Evolutionary conservation across 2,113 vertebrate species (phyloP), one percentile per base, ranked within the genome.

Genomic region (Regulus satrapa): DNA sequence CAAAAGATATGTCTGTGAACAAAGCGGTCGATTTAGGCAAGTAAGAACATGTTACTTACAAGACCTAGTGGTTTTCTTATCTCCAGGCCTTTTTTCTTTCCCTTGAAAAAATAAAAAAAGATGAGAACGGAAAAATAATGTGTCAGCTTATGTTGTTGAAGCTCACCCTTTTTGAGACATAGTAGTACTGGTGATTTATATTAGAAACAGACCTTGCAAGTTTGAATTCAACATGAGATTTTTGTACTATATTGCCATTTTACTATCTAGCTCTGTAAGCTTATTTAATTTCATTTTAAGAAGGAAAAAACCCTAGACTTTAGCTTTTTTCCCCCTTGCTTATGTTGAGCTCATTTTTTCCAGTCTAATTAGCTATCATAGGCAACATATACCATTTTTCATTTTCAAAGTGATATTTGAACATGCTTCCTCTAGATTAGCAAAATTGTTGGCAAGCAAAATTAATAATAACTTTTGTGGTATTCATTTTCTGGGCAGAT

Each of bases 311-410:
- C 10, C n/a, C n/a, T 20, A 61, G 25, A 38, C 18, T 29, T 61
- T 1, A 46, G 14, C 10, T 18, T 34, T 68, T 63, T 5, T 0
- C 0, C 1, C 13, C 12, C 6, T 26, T 11, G 1, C 34, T 43
- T 84, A 41, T 7, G 7, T 69, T 61, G 54, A 56, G 18, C 23
- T 16, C 3, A 6, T 55, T 78, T 72, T 92, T 92, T 73, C 29
- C 5, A 1, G 6, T 67, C 43, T 36, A 40, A 51, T 54, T 85
- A 80, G 43, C 29, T 78, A 28, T 78, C 18, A 36, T 31, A 43
- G 55, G 32, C 36, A 76, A 18, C 21, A 40, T 36, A 43, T 79
- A 63, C 43, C 8, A 8, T 71, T 28, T 14, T 80, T 80, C 9
- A 34, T 59, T 91, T 23, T 67, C 25, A 55, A 38, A 71, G 41